phyloP scores from a whole-genome alignment of 1,140 invertebrate species.

The Leptinotarsa defecta region DNA sequence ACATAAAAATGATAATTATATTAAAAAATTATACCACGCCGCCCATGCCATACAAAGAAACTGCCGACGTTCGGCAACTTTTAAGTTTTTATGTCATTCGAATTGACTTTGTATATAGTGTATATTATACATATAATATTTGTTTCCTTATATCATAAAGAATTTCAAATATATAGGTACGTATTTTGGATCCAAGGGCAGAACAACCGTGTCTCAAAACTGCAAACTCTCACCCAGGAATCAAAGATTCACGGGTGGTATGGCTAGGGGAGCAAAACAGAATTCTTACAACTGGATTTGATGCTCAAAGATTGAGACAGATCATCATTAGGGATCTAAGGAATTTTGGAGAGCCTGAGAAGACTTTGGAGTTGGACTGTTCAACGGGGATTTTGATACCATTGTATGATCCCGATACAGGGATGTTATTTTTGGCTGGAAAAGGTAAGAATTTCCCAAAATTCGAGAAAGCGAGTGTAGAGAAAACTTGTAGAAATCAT shows the following conservation, averaged over 20 bases:
- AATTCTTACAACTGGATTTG: slow-evolving; percentile 82
- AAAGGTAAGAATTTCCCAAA: slow-evolving; percentile 62
- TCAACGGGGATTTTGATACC: slow-evolving; percentile 92
- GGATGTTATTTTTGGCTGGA: slow-evolving; percentile 92
- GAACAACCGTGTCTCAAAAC: slow-evolving; percentile 65
- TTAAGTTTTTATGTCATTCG: no score
- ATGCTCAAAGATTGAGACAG: slow-evolving; percentile 78
- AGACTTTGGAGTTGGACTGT: slow-evolving; percentile 80
- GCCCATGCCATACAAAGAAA: no score
- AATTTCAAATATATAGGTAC: slow-evolving; percentile 55
- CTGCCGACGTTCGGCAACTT: no score
- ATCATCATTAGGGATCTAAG: slow-evolving; percentile 85
- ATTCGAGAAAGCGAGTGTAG: no score
- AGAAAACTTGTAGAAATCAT: no score
- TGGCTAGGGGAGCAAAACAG: slow-evolving; percentile 84
- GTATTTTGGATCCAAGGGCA: slow-evolving; percentile 78
- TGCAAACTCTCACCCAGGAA: slow-evolving; percentile 80
- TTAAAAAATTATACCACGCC: no score
- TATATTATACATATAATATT: background rate
- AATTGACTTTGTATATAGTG: no score
- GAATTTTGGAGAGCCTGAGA: slow-evolving; percentile 77
- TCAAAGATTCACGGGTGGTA: slow-evolving; percentile 87
- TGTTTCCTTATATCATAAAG: background rate
- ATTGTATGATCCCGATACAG: slow-evolving; percentile 87
- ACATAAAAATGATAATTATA: no score